Evolutionary conservation across 1,140 invertebrate species (phyloP).

Genomic region (Solenopsis invicta): DNA sequence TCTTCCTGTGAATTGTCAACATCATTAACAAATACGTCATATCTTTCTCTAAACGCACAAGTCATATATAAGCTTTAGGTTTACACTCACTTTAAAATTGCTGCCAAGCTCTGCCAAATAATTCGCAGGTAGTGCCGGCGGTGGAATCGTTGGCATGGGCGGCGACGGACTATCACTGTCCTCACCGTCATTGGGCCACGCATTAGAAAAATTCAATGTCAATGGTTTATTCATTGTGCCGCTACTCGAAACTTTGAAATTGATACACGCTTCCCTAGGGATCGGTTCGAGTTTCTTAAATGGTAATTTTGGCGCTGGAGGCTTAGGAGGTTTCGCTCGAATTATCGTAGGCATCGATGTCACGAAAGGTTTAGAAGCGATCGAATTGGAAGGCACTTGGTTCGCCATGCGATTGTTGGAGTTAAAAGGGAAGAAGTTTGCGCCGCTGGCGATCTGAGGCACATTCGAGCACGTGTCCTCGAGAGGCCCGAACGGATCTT

Average conservation of each 20-base stretch:
- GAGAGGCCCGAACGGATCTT: slow-evolving; percentile 82
- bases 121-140: slow-evolving; percentile 90
- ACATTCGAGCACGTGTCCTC: slow-evolving; percentile 61
- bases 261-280: slow-evolving; percentile 19
- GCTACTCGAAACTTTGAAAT: slow-evolving; percentile 16
- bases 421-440: slow-evolving; percentile 81
- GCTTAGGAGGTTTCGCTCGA: slow-evolving; percentile 84
- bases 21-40: background rate
- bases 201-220: slow-evolving; percentile 66
- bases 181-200: slow-evolving; percentile 75
- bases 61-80: slow-evolving; percentile 1
- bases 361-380: slow-evolving; percentile 52
- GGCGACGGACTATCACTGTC: slow-evolving; percentile 87
- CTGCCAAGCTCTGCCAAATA: slow-evolving; percentile 81
- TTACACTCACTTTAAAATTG: slow-evolving; percentile 71
- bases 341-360: slow-evolving; percentile 90
- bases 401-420: slow-evolving; percentile 62
- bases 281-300: slow-evolving; percentile 63
- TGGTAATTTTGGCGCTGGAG: slow-evolving; percentile 72
- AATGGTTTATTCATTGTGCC: slow-evolving; percentile 54
- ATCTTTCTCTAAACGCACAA: background rate
- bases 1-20: slow-evolving; percentile 78
- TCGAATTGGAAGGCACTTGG: slow-evolving; percentile 67
- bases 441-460: slow-evolving; percentile 74
- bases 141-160: slow-evolving; percentile 92